These are phyloP conservation scores for Gasteruption jaculator DNA, from an alignment of 2,888 invertebrate species.

Conservation along the genomic window DNA sequence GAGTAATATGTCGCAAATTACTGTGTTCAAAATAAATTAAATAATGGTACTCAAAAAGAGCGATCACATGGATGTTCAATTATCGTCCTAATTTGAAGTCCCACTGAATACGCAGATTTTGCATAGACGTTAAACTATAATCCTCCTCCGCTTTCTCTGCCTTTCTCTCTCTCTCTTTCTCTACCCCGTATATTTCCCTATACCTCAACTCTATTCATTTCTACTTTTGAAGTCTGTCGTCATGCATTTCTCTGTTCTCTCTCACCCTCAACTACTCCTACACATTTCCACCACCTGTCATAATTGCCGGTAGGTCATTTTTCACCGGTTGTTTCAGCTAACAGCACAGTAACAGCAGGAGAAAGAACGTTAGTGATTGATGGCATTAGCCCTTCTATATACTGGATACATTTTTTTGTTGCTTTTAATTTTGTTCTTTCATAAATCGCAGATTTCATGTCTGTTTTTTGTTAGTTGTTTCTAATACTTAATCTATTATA, in stretches of 20 bases:
- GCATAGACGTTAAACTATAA: no score
- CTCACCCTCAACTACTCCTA: neutral
- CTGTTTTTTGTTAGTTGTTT: no score
- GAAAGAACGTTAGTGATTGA: constrained; percentile 30
- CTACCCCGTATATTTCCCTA: constrained; percentile 3
- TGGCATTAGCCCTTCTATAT: constrained; percentile 18
- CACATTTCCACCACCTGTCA: constrained; percentile 23
- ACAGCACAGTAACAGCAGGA: constrained; percentile 16
- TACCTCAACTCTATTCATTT: neutral
- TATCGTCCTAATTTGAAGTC: constrained; percentile 2
- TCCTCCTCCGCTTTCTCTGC: constrained; percentile 23
- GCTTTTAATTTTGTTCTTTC: constrained; percentile 27
- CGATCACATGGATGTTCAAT: no score
- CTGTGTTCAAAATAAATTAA: no score
- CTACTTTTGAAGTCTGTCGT: neutral
- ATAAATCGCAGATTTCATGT: no score
- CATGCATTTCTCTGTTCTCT: neutral
- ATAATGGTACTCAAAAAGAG: no score
- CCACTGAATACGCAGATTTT: no score
- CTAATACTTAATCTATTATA: no score
- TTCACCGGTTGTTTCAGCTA: constrained; percentile 34
- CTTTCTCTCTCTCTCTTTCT: constrained; percentile 13
- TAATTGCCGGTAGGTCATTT: constrained; percentile 41
- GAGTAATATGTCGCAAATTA: no score
- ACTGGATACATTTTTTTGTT: constrained; percentile 9